Evolutionary conservation across 2,113 vertebrate genomes (phyloP).

Genomic region (Festucalex cinctus): DNA sequence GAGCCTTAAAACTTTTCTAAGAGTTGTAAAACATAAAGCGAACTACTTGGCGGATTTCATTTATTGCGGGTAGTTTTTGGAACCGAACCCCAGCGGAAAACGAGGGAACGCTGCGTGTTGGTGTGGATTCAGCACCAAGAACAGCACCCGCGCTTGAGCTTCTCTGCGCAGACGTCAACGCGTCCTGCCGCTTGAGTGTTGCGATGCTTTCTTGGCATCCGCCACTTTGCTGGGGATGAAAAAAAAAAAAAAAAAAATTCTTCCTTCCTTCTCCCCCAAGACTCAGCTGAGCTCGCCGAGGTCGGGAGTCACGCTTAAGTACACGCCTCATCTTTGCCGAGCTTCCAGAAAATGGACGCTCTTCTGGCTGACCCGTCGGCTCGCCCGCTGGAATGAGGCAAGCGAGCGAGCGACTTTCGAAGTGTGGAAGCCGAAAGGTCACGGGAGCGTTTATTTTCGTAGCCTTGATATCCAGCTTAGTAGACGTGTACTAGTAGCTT

Average conservation of each 20-base stretch:
- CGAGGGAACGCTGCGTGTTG: too few relatives aligned
- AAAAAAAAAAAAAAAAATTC: too few relatives aligned
- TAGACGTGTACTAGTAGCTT: too few relatives aligned
- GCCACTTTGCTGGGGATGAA: slow-evolving; percentile 1
- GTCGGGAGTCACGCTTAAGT: slow-evolving; percentile 32
- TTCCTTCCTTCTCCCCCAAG: background rate
- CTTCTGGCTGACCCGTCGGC: too few relatives aligned
- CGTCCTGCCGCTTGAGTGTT: background rate
- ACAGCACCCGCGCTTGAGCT: slow-evolving; percentile 37
- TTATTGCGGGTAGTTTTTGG: too few relatives aligned
- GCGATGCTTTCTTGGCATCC: background rate
- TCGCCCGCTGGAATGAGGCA: slow-evolving; percentile 31
- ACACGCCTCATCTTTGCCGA: slow-evolving; percentile 36
- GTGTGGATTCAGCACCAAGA: slow-evolving; percentile 62
- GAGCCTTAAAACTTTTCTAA: too few relatives aligned
- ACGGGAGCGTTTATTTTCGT: background rate
- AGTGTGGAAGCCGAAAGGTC: slow-evolving; percentile 13
- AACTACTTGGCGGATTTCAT: too few relatives aligned
- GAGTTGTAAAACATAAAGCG: too few relatives aligned
- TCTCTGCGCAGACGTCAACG: background rate
- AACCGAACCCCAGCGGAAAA: too few relatives aligned
- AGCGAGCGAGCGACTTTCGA: background rate
- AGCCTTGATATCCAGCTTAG: background rate
- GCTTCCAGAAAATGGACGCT: slow-evolving; percentile 32
- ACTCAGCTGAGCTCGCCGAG: slow-evolving; percentile 16